Percentiles rank a stretch among this genome's conserved stretches.
These are phyloP conservation scores for Bubo bubo DNA, from an alignment of 2,113 vertebrate genomes.

Conservation along the genomic window DNA sequence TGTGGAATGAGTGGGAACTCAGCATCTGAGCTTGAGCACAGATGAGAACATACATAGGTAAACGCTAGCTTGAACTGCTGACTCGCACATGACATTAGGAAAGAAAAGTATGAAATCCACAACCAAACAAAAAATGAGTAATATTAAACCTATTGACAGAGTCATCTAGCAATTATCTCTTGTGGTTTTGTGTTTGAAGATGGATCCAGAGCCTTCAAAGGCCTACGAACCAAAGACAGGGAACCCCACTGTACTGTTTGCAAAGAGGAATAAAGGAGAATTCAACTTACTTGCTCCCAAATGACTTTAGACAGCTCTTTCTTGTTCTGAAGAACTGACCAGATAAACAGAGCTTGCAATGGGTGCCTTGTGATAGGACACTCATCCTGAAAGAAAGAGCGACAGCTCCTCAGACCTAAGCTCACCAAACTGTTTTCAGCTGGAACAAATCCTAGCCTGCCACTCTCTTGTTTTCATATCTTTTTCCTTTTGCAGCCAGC, in stretches of 20 bases:
- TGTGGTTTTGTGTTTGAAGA: not conserved
- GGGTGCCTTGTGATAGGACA: conserved; percentile 82
- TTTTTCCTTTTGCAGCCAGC: not conserved
- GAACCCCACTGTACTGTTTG: not conserved
- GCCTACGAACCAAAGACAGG: not conserved
- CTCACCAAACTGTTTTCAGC: not conserved
- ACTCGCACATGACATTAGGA: not conserved
- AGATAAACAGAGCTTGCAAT: conserved; percentile 90
- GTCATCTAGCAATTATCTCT: not conserved
- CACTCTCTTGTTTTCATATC: not conserved
- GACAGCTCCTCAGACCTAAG: not conserved
- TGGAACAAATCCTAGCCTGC: not conserved
- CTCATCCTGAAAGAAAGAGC: conserved; percentile 68
- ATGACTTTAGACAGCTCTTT: conserved; percentile 89
- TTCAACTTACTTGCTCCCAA: conserved; percentile 88
- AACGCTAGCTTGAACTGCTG: not conserved
- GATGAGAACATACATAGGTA: not conserved
- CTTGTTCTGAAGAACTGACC: conserved; percentile 95
- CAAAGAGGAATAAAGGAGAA: not conserved
- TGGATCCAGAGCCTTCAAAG: not conserved
- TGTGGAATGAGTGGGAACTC: not conserved
- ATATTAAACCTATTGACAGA: not conserved
- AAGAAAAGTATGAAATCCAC: not conserved
- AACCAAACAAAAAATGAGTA: not conserved
- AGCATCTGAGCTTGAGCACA: not conserved